Percentiles rank a stretch among this genome's conserved stretches.
Evolutionary conservation across 1,140 invertebrate genomes (phyloP).

Genomic region (Nephotettix cincticeps): DNA sequence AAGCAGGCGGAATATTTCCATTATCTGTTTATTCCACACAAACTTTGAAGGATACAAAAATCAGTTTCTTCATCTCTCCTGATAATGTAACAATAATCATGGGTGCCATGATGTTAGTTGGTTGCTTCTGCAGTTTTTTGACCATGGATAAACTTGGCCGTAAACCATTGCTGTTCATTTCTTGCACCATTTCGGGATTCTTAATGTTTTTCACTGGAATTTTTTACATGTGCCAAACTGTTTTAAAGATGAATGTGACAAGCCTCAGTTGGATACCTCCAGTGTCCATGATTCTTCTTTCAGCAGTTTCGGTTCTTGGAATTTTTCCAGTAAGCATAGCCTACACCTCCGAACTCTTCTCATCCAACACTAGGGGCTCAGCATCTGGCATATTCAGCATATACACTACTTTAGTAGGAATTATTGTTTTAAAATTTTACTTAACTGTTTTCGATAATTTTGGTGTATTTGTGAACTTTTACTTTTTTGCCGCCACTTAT

Average conservation of each 20-base stretch:
- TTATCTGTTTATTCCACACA: conserved; percentile 34
- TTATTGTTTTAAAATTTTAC: conserved; percentile 72
- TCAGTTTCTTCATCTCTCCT: conserved; percentile 22
- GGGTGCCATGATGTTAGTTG: conserved; percentile 42
- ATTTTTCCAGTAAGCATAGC: conserved; percentile 69
- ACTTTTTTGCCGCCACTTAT: conserved; percentile 70
- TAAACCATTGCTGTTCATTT: conserved; percentile 59
- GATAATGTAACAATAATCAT: conserved; percentile 36
- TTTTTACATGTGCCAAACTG: conserved; percentile 60
- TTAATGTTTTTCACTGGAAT: conserved; percentile 49
- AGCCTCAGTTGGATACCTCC: conserved; percentile 60
- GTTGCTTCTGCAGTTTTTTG: conserved; percentile 44
- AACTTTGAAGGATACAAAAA: conserved; percentile 29
- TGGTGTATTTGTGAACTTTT: conserved; percentile 59
- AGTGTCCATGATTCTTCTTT: conserved; percentile 63
- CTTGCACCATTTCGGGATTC: conserved; percentile 36
- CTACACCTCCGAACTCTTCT: conserved; percentile 72
- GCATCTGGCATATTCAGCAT: conserved; percentile 69
- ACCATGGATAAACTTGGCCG: conserved; percentile 66
- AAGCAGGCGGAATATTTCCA: conserved; percentile 34
- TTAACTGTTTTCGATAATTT: conserved; percentile 52
- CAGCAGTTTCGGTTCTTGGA: conserved; percentile 67
- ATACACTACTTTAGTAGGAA: conserved; percentile 68
- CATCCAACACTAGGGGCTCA: conserved; percentile 64
- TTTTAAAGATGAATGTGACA: conserved; percentile 49